A percentile compares a stretch with the other conserved stretches of the same genome.
phyloP scores from a whole-genome alignment of 2,113 vertebrate genomes.

The Terrapene triunguis region DNA sequence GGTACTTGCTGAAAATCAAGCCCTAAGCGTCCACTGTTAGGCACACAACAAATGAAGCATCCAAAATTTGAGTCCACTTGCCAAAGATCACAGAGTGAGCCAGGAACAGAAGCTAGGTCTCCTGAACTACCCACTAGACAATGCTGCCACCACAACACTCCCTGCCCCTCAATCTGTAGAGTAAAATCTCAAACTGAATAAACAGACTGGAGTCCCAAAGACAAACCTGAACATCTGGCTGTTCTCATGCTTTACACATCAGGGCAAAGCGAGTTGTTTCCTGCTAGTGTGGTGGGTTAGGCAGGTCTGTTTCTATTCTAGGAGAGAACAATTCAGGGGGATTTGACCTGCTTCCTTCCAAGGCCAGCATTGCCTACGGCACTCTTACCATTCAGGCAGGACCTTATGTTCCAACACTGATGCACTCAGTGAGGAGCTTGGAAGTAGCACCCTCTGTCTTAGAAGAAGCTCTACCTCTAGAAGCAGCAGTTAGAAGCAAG shows the following conservation, averaged over 20 bases:
- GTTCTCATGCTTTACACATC: background rate
- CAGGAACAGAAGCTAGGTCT: background rate
- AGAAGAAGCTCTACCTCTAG: background rate
- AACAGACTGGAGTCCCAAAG: background rate
- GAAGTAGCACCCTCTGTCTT: background rate
- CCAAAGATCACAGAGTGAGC: background rate
- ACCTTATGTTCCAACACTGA: background rate
- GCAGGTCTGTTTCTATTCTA: background rate
- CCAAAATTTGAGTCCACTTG: background rate
- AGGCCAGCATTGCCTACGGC: background rate
- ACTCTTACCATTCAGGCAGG: background rate
- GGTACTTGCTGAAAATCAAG: background rate
- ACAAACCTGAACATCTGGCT: background rate
- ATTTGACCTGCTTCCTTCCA: background rate
- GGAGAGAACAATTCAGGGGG: background rate
- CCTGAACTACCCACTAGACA: background rate
- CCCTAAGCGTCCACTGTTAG: background rate
- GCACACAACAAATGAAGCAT: background rate
- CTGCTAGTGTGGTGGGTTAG: background rate
- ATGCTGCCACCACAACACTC: background rate
- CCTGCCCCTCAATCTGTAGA: background rate
- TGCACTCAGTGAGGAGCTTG: background rate
- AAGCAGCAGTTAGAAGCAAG: background rate
- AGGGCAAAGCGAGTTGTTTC: background rate
- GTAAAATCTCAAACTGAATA: background rate